phyloP scores from a whole-genome alignment of 1,140 invertebrate species.

The Ceratitis capitata region DNA sequence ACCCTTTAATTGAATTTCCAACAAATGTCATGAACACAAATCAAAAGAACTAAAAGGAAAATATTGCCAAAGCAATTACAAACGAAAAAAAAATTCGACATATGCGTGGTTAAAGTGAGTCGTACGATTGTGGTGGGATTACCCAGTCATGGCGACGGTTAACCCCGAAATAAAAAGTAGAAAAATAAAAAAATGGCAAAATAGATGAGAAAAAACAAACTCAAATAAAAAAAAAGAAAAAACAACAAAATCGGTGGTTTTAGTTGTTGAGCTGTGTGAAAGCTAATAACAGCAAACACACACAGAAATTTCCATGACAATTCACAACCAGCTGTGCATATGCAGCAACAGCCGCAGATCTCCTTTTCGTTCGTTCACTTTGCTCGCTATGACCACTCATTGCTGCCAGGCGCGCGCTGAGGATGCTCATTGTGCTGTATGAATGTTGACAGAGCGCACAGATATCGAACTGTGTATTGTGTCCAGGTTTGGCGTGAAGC shows the following conservation, averaged over 20 bases:
- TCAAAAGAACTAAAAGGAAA: not conserved
- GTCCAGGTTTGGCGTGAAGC: too few species aligned
- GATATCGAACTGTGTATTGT: too few species aligned
- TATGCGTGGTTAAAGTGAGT: not conserved
- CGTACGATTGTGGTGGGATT: not conserved
- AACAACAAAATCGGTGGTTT: too few species aligned
- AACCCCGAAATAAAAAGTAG: not conserved
- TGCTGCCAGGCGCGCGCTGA: not conserved
- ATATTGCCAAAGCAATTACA: not conserved
- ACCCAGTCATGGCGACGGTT: not conserved
- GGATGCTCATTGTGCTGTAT: not conserved
- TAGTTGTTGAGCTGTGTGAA: not conserved
- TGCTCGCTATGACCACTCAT: not conserved
- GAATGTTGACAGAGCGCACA: not conserved
- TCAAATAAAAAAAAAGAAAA: not conserved
- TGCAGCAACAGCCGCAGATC: too few species aligned
- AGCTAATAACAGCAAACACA: not conserved
- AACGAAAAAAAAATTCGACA: not conserved
- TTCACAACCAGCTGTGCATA: not conserved
- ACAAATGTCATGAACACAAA: not conserved
- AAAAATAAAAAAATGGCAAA: not conserved
- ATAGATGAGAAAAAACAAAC: not conserved
- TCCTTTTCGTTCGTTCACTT: not conserved
- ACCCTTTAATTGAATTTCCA: slow-evolving; percentile 4
- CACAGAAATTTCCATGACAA: not conserved